Evolutionary conservation across 2,113 vertebrate genomes (phyloP), one percentile per base, ranked within the genome.

Genomic region (Tenebrosternarchus preto): DNA sequence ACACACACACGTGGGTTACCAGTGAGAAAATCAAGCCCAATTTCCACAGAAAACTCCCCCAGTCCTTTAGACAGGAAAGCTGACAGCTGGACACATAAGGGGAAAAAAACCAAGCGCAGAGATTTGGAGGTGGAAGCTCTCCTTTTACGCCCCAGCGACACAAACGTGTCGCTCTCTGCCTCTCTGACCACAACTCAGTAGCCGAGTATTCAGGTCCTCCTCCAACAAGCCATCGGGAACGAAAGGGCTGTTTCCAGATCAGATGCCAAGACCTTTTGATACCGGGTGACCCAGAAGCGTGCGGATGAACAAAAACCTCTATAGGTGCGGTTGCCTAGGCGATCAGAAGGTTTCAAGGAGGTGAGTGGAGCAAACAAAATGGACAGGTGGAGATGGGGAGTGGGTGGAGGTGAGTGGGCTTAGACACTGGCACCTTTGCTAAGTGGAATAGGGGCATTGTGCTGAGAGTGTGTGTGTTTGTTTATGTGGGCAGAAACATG

Each of bases 321-420:
- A 43, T 5, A 43, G 39, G 39, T 43, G 39, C 39, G 11, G 39
- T 5, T 43, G 39, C 2, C 39, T 8, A 5, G 39, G 11, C 39
- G 39, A 43, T 43, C 39, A 43, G 39, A 43, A 43, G 6, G 29
- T 7, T 59, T 1, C 85, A 87, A 81, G 69, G 85, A 91, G 85
- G 84, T 88, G 89, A 90, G 89, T 89, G 90, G 90, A 87, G 81
- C 82, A 85, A 78, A 83, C 78, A 80, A 86, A 75, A 84, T 33
- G 57, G 11, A 57, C 19, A 67, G 50, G 57, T n/a, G 55, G 3
- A 46, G 66, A 29, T 60, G 71, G 73, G 70, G 73, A 50, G 36
- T 61, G 6, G 46, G 74, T 67, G 61, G 57, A 63, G n/a, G n/a
- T n/a, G n/a, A n/a, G n/a, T n/a, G n/a, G n/a, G n/a, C 61, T 43